Evolutionary conservation across 2,797 vertebrate genomes (phyloP), one percentile per base, ranked within the genome.

Genomic region (Setipinna tenuifilis): DNA sequence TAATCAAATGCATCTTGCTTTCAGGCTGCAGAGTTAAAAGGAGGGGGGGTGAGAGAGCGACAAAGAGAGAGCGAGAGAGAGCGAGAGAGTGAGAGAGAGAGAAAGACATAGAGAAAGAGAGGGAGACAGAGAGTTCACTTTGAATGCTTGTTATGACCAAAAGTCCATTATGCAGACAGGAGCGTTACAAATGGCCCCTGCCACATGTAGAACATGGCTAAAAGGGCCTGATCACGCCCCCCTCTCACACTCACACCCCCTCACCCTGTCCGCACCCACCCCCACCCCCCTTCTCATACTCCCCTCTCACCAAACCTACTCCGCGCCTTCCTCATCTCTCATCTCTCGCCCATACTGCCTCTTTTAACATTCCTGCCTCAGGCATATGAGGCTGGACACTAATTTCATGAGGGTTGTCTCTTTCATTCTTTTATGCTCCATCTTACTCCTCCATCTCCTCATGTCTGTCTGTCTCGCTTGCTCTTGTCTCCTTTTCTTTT

Each of bases 121-220:
- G 12, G 17, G 65, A 71, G 6, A 78, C 0, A 44, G 6, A 35
- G 68, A 54, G 9, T 54, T 54, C 50, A 54, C 50, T 54, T 54
- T 54, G 31, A 78, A 78, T 44, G 71, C 71, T 41, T 78, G 71
- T 78, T 78, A 19, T 78, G 71, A 78, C 71, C 31, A 78, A 78
- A 78, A 78, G 71, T 44, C 71, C 71, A 78, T 78, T 78, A 78
- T 41, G 71, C 35, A 21, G 71, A 78, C 71, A 78, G 71, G 71
- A 21, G 44, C 71, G 21, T 78, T 78, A 78, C 71, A 78, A 78
- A 78, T 78, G 71, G 71, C 71, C 35, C 71, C 71, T 78, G 71
- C 71, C 71, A 78, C 71, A 78, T 44, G 31, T 78, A 44, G 71
- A 44, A 41, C 35, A 78, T 16, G 31, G 35, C 19, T 78, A 78